Conservation (phyloP, 2,797 vertebrate species). For the Scyliorhinus canicula region DNA sequence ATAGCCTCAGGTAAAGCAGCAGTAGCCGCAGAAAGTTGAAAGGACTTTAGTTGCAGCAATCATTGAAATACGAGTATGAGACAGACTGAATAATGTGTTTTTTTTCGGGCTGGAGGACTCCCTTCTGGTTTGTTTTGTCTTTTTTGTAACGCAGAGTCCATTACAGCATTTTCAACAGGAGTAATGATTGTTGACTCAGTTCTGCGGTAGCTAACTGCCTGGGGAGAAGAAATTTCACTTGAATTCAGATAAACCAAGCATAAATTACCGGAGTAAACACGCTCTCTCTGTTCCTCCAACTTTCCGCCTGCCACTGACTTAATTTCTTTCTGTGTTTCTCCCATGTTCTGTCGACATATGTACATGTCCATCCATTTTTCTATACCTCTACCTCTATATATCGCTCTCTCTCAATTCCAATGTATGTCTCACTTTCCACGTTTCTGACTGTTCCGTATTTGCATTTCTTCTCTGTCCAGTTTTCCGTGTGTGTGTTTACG, state of each 20-base stretch:
- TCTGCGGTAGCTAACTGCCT: slow-evolving; percentile 1
- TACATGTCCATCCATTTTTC: not conserved
- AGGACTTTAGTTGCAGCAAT: not conserved
- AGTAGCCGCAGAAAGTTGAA: not conserved
- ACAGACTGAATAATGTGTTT: slow-evolving; percentile 10
- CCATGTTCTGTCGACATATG: not conserved
- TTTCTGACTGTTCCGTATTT: too few relatives aligned
- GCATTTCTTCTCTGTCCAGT: too few relatives aligned
- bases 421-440: too few relatives aligned
- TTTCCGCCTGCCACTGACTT: not conserved
- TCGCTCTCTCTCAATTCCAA: too few relatives aligned
- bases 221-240: not conserved
- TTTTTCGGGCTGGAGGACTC: not conserved
- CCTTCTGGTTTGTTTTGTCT: not conserved
- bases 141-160: not conserved
- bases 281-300: not conserved
- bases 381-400: not conserved
- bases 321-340: not conserved
- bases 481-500: too few relatives aligned
- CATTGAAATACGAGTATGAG: not conserved
- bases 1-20: not conserved
- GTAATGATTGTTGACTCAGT: slow-evolving; percentile 7
- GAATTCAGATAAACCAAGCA: not conserved
- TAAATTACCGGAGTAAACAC: not conserved
- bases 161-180: not conserved